Evolutionary conservation across 1,140 invertebrate species (phyloP), one percentile per base, ranked within the genome.

Genomic region (Diachasma alloeum): DNA sequence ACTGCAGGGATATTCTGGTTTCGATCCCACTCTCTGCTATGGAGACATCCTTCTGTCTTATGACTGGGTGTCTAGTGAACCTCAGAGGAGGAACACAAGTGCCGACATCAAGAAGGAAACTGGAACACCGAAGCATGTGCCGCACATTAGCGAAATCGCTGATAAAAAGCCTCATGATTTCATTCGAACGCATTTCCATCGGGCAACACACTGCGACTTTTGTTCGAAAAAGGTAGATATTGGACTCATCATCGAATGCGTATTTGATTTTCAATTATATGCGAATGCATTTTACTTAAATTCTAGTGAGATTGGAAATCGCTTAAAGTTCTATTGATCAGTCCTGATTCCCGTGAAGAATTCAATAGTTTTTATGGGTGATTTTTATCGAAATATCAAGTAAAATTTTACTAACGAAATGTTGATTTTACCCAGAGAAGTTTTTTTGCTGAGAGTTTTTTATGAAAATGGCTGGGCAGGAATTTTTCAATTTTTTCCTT

Each of bases 1-100:
- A 81, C 70, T 89, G 1, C 86, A 88, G 78, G 89, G 86, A 36
- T 90, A 89, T 89, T 95, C 95, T 0, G 97, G 97, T 11, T 98
- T 97, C 87, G 96, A 97, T 86, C 94, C 95, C 4, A 93, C 93
- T 37, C 91, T 97, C 10, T 98, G 97, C 86, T 97, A 96, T 83
- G 97, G 97, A 1, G 97, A 98, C 84, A 93, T 97, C 48, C 91
- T 96, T 3, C 89, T 98, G 0, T 94, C 94, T n/a, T 97, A 97
- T 87, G 89, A 93, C 39, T 96, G 94, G 93, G 88, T 91, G 5
- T 87, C 87, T 0, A 86, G 44, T 78, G 77, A 83, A 67, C 56
- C 79, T 1, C 81, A 74, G 53, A 75, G 82, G 68, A 69, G 72
- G 53, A 73, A 79, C 8, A 63, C 72, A 5, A 72, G 79, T 72